Evolutionary conservation across 2,888 invertebrate genomes (phyloP).

Genomic region (Sesia apiformis): DNA sequence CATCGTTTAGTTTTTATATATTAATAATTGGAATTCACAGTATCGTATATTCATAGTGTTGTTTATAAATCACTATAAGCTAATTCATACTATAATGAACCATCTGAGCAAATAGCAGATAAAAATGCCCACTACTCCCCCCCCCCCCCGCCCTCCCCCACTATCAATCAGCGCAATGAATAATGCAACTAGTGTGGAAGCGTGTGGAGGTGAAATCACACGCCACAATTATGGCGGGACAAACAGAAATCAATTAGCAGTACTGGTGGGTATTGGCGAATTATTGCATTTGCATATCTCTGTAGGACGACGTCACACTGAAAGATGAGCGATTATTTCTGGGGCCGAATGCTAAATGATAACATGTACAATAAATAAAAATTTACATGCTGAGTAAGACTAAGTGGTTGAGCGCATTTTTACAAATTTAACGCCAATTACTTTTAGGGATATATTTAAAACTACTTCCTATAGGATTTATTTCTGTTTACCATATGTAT

Average conservation of each 20-base stretch:
- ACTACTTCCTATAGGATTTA: no score
- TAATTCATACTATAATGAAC: background rate
- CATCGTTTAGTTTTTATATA: no score
- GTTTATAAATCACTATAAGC: no score
- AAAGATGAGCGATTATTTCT: background rate
- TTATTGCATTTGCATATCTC: constrained; percentile 26
- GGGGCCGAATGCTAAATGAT: no score
- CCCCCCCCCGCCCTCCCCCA: background rate
- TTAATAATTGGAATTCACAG: no score
- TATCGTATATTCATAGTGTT: no score
- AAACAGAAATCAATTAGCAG: constrained; percentile 58
- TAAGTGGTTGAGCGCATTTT: no score
- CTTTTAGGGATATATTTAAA: no score
- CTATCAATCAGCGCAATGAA: constrained; percentile 14
- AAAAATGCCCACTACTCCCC: background rate
- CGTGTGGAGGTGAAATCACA: constrained; percentile 21
- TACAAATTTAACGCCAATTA: no score
- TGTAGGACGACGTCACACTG: background rate
- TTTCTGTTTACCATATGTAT: no score
- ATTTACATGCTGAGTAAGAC: no score
- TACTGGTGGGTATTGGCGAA: constrained; percentile 32
- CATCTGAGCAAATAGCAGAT: background rate
- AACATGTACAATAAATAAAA: no score
- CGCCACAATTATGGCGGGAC: constrained; percentile 49
- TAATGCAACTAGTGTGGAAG: constrained; percentile 20